These are phyloP conservation scores for Thomomys bottae DNA, from an alignment of 2,113 vertebrate species.

Conservation along the genomic window DNA sequence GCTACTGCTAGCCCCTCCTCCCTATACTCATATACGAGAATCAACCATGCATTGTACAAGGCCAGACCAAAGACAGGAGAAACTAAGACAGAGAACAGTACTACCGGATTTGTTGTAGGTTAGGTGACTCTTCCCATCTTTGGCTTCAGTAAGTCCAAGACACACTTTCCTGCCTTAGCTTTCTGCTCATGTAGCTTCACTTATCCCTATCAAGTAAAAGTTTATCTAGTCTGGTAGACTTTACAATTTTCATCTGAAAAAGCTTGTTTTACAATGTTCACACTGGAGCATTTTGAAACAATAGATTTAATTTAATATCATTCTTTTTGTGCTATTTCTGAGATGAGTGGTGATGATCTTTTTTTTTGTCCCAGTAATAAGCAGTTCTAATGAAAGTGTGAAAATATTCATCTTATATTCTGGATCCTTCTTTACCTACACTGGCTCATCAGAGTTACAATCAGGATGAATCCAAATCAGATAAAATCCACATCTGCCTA, in stretches of 20 bases:
- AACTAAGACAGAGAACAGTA: background rate
- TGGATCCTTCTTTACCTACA: conserved; percentile 15
- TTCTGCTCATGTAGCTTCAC: background rate
- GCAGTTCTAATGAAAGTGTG: conserved; percentile 46
- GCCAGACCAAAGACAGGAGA: background rate
- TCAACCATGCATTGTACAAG: background rate
- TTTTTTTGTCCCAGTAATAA: conserved; percentile 49
- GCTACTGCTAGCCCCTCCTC: background rate
- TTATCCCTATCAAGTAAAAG: conserved; percentile 17
- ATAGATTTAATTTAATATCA: background rate
- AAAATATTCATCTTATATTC: conserved; percentile 66
- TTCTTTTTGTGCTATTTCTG: conserved; percentile 33
- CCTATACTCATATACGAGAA: background rate
- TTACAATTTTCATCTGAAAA: background rate
- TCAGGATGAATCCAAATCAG: conserved; percentile 62
- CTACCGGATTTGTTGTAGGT: background rate
- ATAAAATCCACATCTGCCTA: conserved; percentile 60
- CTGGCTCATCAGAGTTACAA: background rate
- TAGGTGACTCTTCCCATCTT: background rate
- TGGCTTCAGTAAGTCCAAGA: background rate
- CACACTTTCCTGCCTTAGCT: background rate
- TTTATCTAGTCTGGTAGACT: background rate
- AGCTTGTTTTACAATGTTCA: background rate
- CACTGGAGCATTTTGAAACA: background rate
- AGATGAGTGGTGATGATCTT: conserved; percentile 56